Evolutionary conservation across 2,113 vertebrate genomes (phyloP).

Genomic region (human (Homo sapiens)): GRCh38 chr9:131105001-131105500

Average conservation of each 20-base stretch:
- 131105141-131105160: neutral
- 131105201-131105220: neutral
- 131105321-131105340: neutral
- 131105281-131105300: neutral
- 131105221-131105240: rapidly evolving
- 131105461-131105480: no score
- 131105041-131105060: neutral
- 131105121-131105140: neutral
- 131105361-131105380: no score
- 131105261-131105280: slow-evolving; percentile 27
- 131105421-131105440: no score
- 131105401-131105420: no score
- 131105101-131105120: neutral
- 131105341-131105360: slow-evolving; percentile 19
- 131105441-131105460: no score
- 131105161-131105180: neutral
- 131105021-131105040: neutral
- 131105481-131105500: no score
- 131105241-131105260: neutral
- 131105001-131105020: neutral
- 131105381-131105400: no score
- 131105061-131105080: neutral
- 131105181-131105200: neutral
- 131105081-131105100: neutral
- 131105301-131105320: neutral